These are phyloP conservation scores for Apodemia hepburni DNA, from an alignment of 2,888 invertebrate genomes.

Conservation along the genomic window DNA sequence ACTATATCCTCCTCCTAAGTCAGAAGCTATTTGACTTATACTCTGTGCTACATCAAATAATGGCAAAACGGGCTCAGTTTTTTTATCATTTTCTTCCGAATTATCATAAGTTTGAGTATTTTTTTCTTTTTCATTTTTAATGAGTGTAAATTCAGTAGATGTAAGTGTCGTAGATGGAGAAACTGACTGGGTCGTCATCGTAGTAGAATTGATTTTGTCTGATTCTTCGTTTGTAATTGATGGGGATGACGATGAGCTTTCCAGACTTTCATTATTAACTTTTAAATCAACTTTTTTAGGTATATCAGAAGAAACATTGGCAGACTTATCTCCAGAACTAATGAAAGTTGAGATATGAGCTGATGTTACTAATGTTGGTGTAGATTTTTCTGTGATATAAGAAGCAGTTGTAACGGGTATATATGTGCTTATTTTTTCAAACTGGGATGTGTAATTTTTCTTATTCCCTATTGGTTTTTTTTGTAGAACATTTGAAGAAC, in stretches of 20 bases:
- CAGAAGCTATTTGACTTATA: slow-evolving; percentile 74
- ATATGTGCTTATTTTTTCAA: slow-evolving; percentile 56
- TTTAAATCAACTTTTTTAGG: slow-evolving; percentile 15
- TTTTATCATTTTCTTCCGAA: slow-evolving; percentile 33
- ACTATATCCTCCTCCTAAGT: slow-evolving; percentile 57
- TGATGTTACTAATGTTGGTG: slow-evolving; percentile 37
- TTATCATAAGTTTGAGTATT: slow-evolving; percentile 27
- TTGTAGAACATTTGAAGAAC: slow-evolving; percentile 24
- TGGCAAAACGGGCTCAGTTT: slow-evolving; percentile 44
- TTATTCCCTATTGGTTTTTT: slow-evolving; percentile 26
- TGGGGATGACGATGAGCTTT: slow-evolving; percentile 31
- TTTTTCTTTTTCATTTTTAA: slow-evolving; percentile 35
- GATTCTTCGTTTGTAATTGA: slow-evolving; percentile 39
- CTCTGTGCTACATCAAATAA: slow-evolving; percentile 71
- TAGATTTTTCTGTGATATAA: slow-evolving; percentile 49
- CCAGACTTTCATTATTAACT: slow-evolving; percentile 14
- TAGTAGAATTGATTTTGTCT: slow-evolving; percentile 56
- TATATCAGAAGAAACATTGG: slow-evolving; percentile 24
- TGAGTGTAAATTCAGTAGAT: slow-evolving; percentile 49
- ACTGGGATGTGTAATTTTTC: slow-evolving; percentile 30
- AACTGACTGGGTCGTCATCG: slow-evolving; percentile 67
- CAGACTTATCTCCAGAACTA: slow-evolving; percentile 34
- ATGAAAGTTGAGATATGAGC: slow-evolving; percentile 35
- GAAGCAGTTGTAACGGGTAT: slow-evolving; percentile 53
- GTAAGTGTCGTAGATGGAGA: slow-evolving; percentile 61